phyloP scores from a whole-genome alignment of 2,888 invertebrate genomes.

The Heliothis peltigera region DNA sequence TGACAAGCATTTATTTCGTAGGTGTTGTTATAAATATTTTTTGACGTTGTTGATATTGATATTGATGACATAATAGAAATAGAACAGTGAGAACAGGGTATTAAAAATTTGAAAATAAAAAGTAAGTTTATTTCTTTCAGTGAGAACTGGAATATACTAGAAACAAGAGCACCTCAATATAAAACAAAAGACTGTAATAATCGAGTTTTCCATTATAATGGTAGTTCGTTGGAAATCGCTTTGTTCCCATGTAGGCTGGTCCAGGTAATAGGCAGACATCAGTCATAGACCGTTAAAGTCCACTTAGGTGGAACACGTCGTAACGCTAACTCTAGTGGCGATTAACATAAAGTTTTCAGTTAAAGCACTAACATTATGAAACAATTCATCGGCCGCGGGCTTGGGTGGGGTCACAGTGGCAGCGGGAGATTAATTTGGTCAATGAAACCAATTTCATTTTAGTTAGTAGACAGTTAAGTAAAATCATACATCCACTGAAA shows the following conservation, averaged over 20 bases:
- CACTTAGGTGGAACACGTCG: constrained; percentile 58
- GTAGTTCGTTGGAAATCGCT: constrained; percentile 6
- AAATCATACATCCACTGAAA: no score
- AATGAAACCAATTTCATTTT: no score
- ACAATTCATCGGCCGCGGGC: constrained; percentile 63
- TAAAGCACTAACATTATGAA: constrained; percentile 67
- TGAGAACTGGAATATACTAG: neutral
- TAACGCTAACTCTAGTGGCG: constrained; percentile 58
- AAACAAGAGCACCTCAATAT: neutral
- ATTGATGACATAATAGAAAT: no score
- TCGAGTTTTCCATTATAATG: neutral
- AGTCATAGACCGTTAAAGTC: constrained; percentile 60
- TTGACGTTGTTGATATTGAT: no score
- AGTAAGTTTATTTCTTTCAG: neutral
- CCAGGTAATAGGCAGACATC: constrained; percentile 40
- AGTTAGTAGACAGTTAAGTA: no score
- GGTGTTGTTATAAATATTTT: no score
- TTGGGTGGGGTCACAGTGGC: constrained; percentile 14
- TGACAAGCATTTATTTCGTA: neutral
- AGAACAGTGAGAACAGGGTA: no score
- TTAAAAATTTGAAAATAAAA: neutral
- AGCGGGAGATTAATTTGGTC: neutral
- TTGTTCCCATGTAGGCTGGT: constrained; percentile 31
- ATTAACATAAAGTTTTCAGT: constrained; percentile 69
- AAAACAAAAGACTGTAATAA: neutral